A percentile compares a stretch with the other conserved stretches of the same genome.
phyloP scores from a whole-genome alignment of 2,113 vertebrate genomes.

The Carassius auratus region DNA sequence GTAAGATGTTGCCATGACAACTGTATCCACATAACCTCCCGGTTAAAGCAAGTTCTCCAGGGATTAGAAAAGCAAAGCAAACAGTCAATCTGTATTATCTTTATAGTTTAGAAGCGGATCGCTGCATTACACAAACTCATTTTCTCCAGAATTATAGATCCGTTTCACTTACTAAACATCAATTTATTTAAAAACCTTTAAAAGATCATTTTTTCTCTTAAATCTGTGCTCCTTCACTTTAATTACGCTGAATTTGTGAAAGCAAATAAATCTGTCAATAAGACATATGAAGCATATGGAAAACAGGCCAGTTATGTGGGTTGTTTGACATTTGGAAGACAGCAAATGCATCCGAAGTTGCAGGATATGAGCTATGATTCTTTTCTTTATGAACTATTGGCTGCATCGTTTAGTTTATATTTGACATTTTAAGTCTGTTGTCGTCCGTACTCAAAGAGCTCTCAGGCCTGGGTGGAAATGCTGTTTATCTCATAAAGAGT shows the following conservation, averaged over 20 bases:
- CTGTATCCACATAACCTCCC: slow-evolving; percentile 41
- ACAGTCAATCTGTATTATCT: slow-evolving; percentile 13
- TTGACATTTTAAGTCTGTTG: not conserved
- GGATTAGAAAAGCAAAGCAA: slow-evolving; percentile 33
- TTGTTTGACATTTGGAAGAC: slow-evolving; percentile 26
- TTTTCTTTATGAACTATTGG: not conserved
- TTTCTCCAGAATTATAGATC: slow-evolving; percentile 26
- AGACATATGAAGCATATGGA: not conserved
- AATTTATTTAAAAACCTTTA: slow-evolving; percentile 19
- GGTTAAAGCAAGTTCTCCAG: slow-evolving; percentile 5
- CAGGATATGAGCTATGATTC: not conserved
- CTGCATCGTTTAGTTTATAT: not conserved
- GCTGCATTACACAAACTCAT: slow-evolving; percentile 3
- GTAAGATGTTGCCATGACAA: slow-evolving; percentile 54
- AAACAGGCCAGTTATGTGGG: not conserved
- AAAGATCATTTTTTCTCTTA: not conserved
- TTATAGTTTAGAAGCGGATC: not conserved
- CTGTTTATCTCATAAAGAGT: slow-evolving; percentile 26
- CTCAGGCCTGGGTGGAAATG: slow-evolving; percentile 11
- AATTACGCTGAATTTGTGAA: not conserved
- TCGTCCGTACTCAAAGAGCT: not conserved
- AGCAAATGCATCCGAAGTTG: not conserved
- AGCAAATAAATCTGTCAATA: slow-evolving; percentile 30
- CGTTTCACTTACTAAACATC: not conserved
- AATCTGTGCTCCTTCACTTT: not conserved